Evolutionary conservation across 1,140 invertebrate species (phyloP).

Genomic region (Brachionus plicatilis): DNA sequence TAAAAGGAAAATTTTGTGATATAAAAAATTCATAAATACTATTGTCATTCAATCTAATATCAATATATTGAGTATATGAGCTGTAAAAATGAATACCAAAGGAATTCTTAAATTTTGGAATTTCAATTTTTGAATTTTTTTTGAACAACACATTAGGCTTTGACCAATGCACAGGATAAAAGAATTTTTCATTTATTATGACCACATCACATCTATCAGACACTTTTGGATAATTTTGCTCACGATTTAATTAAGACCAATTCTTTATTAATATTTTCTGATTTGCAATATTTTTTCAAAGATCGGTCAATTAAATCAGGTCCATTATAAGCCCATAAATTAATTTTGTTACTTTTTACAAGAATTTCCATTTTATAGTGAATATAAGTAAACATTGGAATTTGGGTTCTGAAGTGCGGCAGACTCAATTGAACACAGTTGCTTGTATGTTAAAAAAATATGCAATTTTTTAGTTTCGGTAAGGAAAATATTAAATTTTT

Average conservation of each 20-base stretch:
- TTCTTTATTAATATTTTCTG: neutral
- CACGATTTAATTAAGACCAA: neutral
- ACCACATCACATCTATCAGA: neutral
- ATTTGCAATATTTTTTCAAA: neutral
- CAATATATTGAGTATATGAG: neutral
- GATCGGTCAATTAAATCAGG: neutral
- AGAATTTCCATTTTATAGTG: neutral
- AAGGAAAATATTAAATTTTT: neutral
- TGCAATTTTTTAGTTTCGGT: neutral
- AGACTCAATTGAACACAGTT: neutral
- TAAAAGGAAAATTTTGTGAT: neutral
- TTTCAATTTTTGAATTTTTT: neutral
- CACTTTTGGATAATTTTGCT: neutral
- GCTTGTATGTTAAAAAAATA: neutral
- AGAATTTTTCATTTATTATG: neutral
- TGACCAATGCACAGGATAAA: neutral
- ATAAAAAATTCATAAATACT: neutral
- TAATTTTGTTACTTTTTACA: neutral
- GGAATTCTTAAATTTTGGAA: neutral
- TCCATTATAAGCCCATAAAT: no score
- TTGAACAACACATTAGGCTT: neutral
- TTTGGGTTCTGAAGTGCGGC: neutral
- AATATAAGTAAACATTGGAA: neutral
- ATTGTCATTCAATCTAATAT: neutral
- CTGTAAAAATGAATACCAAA: neutral